Base-by-base conservation (phyloP, 2,888 invertebrate genomes). In the Ligdia adustata region DNA sequence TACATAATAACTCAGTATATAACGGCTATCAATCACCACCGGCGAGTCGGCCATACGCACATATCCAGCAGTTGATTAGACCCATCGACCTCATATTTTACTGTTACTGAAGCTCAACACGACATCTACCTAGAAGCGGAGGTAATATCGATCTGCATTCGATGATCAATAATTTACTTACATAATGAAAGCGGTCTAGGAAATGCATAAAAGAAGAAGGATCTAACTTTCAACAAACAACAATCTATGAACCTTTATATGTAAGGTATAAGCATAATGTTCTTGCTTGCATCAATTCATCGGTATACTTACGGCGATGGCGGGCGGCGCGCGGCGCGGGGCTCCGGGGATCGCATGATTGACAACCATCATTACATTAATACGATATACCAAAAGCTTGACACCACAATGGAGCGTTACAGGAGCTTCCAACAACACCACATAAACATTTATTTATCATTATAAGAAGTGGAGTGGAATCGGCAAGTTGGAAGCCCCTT, bases 351-450 rank as follows among this genome's bases (percentile, higher is more conserved):
- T 83, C 79, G 90, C 90, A 89, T 89, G 88, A 89, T 85, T 79
- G 88, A 89, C 87, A 90, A 90, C 87, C 88, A 89, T 88, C 80
- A 86, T 84, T 72, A 86, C 75, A 89, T 89, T 90, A 89, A 88
- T 89, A 86, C 73, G 79, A 79, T 75, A 79, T 72, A 83, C 80
- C 80, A 85, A 66, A 84, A 84, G 82, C 86, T 76, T 64, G 57
- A 72, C 70, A 74, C 80, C 75, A 78, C 75, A 79, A 65, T 72
- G 64, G 69, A 58, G 65, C 69, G 64, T 56, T 61, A 54, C 51
- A 61, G 69, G 79, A 75, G 70, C 72, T 75, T 71, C 76, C 76
- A 79, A 79, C 74, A 66, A 28, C 16, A 24, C 9, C 9, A 43
- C 1, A 7, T n/a, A n/a, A n/a, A n/a, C n/a, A n/a, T n/a, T n/a